These are phyloP conservation scores for Macquaria australasica DNA, from an alignment of 2,113 vertebrate genomes.

Conservation along the genomic window DNA sequence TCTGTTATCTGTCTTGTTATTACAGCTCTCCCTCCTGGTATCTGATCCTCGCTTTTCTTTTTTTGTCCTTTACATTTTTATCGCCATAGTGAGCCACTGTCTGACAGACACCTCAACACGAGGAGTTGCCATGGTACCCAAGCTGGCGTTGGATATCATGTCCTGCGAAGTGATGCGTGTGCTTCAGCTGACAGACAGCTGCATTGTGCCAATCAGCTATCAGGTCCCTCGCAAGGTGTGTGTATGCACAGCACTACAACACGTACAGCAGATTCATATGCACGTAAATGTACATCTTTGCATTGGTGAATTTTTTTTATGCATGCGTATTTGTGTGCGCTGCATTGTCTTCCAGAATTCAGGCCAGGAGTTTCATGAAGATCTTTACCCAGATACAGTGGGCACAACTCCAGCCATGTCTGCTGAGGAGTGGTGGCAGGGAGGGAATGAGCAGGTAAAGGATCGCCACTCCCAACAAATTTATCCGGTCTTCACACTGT, in stretches of 20 bases:
- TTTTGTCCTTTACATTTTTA: not conserved
- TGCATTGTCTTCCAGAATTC: slow-evolving; percentile 77
- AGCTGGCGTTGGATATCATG: slow-evolving; percentile 88
- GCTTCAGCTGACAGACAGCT: slow-evolving; percentile 91
- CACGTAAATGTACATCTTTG: not conserved
- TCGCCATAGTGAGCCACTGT: slow-evolving; percentile 90
- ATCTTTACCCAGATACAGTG: slow-evolving; percentile 90
- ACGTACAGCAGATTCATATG: not conserved
- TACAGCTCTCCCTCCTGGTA: not conserved
- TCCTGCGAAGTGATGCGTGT: slow-evolving; percentile 92
- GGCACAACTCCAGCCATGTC: slow-evolving; percentile 84
- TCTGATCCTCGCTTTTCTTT: not conserved
- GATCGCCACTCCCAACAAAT: not conserved
- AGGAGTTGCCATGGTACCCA: slow-evolving; percentile 88
- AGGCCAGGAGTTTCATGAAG: slow-evolving; percentile 90
- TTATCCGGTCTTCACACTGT: not conserved
- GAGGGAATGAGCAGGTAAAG: slow-evolving; percentile 90
- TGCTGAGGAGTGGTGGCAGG: slow-evolving; percentile 91
- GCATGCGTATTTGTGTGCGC: not conserved
- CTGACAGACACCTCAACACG: slow-evolving; percentile 85
- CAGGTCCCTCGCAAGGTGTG: slow-evolving; percentile 94
- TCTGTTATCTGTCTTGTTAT: not conserved
- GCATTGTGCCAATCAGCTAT: slow-evolving; percentile 92
- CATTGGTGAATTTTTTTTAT: not conserved
- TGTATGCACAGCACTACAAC: no score